Evolutionary conservation across 2,113 vertebrate species (phyloP), one percentile per base, ranked within the genome.

Genomic region (Barbus barbus): DNA sequence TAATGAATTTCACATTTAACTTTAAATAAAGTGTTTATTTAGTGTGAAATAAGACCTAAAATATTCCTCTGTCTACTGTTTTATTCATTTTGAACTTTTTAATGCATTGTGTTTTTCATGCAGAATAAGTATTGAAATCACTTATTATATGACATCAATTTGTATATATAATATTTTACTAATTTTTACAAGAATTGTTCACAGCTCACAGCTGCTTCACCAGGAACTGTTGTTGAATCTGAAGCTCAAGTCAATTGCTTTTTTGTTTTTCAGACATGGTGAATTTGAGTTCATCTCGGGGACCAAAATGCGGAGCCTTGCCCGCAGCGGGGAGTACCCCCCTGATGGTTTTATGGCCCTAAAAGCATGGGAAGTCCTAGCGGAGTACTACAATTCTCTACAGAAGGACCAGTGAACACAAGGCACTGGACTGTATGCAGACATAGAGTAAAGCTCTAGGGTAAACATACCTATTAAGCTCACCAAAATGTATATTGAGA

Each of bases 301-400:
- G 12, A 88, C 86, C 61, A 84, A 83, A 71, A 87, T 87, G 85
- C 73, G 86, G 46, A 88, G 78, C 56, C 80, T 99, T 4, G 98
- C 84, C 6, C 81, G 86, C 58, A 84, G 76, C 22, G 85, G 85
- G 16, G 80, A 88, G 56, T 88, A 86, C 86, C 98, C 98, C 48
- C 98, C 98, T 0, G 96, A 98, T 0, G 98, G 98, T 51, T 99
- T 99, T 93, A 99, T 99, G 98, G 97, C 96, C 26, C 96, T 93
- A 4, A 97, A 96, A 86, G 98, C 98, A 16, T 99, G 98, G 98
- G 96, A 96, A 78, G 94, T 99, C 83, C 91, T 99, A 69, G 97
- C 95, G 0, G 94, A 97, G 12, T 99, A 99, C 91, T 99, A 99
- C 87, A 92, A 87, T 56, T 98, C 96, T 0, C 89, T 97, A 83